Conservation (phyloP, 2,113 vertebrate genomes). For the Progne subis region DNA sequence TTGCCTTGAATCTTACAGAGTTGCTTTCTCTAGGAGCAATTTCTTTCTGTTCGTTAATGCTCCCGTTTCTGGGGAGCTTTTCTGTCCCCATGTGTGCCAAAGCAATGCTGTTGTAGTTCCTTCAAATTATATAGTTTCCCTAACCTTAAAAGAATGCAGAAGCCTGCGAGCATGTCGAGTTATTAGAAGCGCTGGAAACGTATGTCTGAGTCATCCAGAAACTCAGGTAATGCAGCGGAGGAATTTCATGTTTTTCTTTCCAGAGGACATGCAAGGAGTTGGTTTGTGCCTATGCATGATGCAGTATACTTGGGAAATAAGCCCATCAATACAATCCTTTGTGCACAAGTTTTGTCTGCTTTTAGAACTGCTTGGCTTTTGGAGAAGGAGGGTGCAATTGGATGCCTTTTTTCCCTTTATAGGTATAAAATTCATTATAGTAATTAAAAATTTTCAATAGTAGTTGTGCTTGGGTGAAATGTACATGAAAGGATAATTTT, state of each 20-base stretch:
- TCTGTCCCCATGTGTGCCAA: not conserved
- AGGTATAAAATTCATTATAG: not conserved
- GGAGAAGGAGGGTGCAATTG: not conserved
- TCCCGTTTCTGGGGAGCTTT: not conserved
- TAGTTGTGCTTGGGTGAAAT: not conserved
- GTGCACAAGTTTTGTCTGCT: not conserved
- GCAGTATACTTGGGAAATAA: not conserved
- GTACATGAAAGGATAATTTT: not conserved
- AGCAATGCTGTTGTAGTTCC: not conserved
- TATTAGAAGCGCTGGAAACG: not conserved
- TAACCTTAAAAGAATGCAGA: not conserved
- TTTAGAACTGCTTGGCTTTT: not conserved
- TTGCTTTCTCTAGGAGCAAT: not conserved
- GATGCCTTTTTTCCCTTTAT: not conserved
- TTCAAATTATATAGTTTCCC: not conserved
- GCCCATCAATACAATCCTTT: not conserved
- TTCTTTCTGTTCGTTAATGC: not conserved
- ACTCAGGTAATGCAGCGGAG: not conserved
- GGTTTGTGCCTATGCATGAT: not conserved
- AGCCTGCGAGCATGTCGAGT: not conserved
- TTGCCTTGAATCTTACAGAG: not conserved
- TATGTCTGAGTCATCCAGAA: not conserved
- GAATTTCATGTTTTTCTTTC: slow-evolving; percentile 5
- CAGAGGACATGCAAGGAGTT: not conserved
- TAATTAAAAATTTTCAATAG: not conserved